phyloP scores from a whole-genome alignment of 2,888 invertebrate species.

The Slavum lentiscoides region DNA sequence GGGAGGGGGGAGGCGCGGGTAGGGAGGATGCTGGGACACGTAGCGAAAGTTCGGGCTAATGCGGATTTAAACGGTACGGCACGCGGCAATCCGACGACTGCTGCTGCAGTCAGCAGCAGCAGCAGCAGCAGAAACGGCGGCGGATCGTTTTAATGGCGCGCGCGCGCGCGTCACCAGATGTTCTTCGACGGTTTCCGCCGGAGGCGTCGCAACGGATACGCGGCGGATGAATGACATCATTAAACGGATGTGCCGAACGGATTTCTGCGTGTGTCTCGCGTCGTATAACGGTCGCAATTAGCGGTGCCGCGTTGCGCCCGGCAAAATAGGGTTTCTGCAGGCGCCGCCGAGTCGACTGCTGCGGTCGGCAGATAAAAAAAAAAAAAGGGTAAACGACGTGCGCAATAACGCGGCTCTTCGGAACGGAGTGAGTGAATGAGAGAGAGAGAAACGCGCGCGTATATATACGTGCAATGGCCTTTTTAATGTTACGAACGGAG shows the following conservation, averaged over 20 bases:
- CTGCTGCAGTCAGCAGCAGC: neutral
- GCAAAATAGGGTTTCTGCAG: neutral
- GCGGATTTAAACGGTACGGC: slow-evolving; percentile 39
- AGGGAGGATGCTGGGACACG: too few relatives aligned
- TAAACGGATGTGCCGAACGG: slow-evolving; percentile 39
- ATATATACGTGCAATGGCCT: slow-evolving; percentile 19
- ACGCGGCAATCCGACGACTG: slow-evolving; percentile 1
- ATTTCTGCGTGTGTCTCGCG: neutral
- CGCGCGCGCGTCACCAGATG: slow-evolving; percentile 32
- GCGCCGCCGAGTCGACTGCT: neutral
- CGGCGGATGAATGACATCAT: slow-evolving; percentile 29
- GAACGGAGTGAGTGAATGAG: too few relatives aligned
- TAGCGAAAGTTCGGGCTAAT: slow-evolving; percentile 33
- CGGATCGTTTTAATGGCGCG: too few relatives aligned
- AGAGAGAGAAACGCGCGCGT: neutral
- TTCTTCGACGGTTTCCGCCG: slow-evolving; percentile 2
- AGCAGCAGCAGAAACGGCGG: too few relatives aligned
- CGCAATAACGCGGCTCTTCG: neutral
- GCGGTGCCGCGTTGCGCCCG: slow-evolving; percentile 7
- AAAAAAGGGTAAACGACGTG: neutral
- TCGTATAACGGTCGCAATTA: slow-evolving; percentile 48
- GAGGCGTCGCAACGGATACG: neutral
- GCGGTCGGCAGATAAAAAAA: neutral
- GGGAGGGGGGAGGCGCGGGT: too few relatives aligned
- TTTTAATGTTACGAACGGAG: slow-evolving; percentile 24